These are phyloP conservation scores for Zonitis immaculata DNA, from an alignment of 2,888 invertebrate species.

Conservation along the genomic window DNA sequence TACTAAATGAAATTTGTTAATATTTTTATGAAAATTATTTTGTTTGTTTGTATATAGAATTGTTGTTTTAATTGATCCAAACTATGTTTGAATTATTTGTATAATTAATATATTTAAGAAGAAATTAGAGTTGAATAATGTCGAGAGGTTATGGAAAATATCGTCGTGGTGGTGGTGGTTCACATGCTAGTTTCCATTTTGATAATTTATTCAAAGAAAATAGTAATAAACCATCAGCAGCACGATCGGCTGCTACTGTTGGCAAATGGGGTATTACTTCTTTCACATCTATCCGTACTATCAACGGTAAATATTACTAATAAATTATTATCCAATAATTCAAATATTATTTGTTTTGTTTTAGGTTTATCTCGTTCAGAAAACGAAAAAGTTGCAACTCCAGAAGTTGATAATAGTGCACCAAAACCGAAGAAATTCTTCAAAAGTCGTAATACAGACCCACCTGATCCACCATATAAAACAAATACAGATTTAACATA, in stretches of 20 bases:
- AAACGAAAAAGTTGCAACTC: constrained; percentile 23
- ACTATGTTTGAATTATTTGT: constrained; percentile 4
- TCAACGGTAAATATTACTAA: constrained; percentile 60
- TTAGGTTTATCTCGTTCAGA: constrained; percentile 25
- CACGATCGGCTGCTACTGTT: constrained; percentile 84
- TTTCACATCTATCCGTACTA: constrained; percentile 82
- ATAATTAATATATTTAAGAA: not conserved
- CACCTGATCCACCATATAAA: constrained; percentile 47
- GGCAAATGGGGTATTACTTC: constrained; percentile 95
- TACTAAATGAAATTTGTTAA: not conserved
- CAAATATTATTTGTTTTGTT: too few species aligned
- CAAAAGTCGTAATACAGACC: constrained; percentile 73
- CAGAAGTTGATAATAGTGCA: constrained; percentile 43
- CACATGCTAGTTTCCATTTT: constrained; percentile 58
- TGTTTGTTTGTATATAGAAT: not conserved
- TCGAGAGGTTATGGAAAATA: constrained; percentile 51
- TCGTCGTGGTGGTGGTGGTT: constrained; percentile 44
- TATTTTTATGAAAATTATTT: not conserved
- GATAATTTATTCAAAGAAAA: constrained; percentile 67
- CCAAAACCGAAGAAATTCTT: constrained; percentile 85
- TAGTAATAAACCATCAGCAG: constrained; percentile 82
- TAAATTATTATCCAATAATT: too few species aligned
- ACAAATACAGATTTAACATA: constrained; percentile 27
- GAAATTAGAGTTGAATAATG: constrained; percentile 34
- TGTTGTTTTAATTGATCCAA: too few species aligned